Evolutionary conservation across 2,888 invertebrate genomes (phyloP), one percentile per base, ranked within the genome.

Genomic region (Romanomermis culicivorax): DNA sequence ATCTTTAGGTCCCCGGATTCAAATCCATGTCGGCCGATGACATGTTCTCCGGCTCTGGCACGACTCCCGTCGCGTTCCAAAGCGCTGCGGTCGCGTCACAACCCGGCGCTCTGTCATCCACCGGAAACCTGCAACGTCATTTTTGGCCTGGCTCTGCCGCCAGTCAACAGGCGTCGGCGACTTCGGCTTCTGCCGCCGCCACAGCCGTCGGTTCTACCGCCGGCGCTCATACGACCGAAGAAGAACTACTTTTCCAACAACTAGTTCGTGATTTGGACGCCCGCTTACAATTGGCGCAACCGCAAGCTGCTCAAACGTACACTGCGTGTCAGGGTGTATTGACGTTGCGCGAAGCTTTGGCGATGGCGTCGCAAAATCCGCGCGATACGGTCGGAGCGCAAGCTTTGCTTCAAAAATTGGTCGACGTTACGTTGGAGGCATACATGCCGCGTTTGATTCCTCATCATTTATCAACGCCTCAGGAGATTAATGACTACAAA

Each of bases 1-100:
- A n/a, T n/a, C n/a, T n/a, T n/a, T n/a, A n/a, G n/a, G 66, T 65
- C 53, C 64, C 64, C 57, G 66, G 65, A 2, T 66, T 66, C 61
- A 65, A 64, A 52, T 56, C 60, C 26, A 52, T 58, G 4, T 52
- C 58, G n/a, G 55, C 61, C 30, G 65, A 66, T 7, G 64, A 64
- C 51, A 50, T 64, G 52, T 55, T 59, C 47, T n/a, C n/a, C n/a
- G 49, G 54, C 23, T 17, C n/a, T 36, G 7, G 11, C 11, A 36
- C 36, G 36, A 17, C 36, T 36, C 11, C 36, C 36, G 45, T 45
- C 17, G 17, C 45, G 17, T 36, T 36, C 17, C 36, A 36, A 36
- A 11, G 17, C 17, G 36, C 7, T 17, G 36, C 36, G 11, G 36
- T 36, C 36, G 11, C 7, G 7, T 17, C 11, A 36, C 36, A 17